phyloP scores from a whole-genome alignment of 2,888 invertebrate genomes.

The Anthophora plumipes region DNA sequence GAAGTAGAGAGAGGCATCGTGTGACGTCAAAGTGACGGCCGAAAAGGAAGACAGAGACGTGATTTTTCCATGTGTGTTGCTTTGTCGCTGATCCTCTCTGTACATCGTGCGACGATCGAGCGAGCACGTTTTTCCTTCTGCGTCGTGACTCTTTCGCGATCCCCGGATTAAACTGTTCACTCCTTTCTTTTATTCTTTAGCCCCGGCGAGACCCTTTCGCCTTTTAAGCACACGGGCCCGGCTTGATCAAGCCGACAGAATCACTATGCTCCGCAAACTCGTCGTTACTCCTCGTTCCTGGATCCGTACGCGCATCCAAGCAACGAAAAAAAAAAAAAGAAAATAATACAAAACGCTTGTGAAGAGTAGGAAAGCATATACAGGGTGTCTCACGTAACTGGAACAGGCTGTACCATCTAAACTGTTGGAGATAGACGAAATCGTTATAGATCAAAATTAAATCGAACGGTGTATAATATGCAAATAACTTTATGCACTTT shows the following conservation, averaged over 20 bases:
- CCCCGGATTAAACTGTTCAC: constrained; percentile 14
- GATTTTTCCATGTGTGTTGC: constrained; percentile 80
- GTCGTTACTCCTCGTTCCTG: neutral
- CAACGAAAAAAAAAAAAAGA: no score
- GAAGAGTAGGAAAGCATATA: no score
- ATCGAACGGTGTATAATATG: no score
- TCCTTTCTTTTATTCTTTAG: constrained; percentile 15
- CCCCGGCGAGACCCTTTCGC: neutral
- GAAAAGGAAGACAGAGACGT: constrained; percentile 57
- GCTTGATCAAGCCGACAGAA: neutral
- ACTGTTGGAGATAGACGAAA: no score
- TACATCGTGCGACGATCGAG: constrained; percentile 41
- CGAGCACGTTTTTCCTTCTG: constrained; percentile 18
- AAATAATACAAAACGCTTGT: no score
- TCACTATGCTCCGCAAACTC: neutral
- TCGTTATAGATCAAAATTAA: no score
- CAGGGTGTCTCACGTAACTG: no score
- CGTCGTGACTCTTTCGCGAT: constrained; percentile 24
- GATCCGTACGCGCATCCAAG: no score
- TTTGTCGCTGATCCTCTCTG: constrained; percentile 63
- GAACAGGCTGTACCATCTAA: no score
- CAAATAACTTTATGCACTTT: no score
- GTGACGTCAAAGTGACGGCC: constrained; percentile 54
- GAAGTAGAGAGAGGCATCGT: constrained; percentile 18
- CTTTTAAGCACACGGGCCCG: neutral